Conservation (phyloP, 2,888 invertebrate species). For the Elmis aenea region DNA sequence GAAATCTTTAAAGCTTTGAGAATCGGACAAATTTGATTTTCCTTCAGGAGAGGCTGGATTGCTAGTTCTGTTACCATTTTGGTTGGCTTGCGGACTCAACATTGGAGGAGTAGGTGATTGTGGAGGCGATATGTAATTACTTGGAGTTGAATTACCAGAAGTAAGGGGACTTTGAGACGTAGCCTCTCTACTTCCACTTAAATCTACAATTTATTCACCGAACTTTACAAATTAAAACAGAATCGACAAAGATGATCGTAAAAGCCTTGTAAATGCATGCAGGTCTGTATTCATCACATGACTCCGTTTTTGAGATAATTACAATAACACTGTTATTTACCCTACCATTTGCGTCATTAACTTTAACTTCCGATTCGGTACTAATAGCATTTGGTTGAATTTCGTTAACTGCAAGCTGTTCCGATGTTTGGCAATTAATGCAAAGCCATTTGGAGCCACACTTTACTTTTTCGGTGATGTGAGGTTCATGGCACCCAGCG, state of each 20-base stretch:
- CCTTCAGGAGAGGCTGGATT: constrained; percentile 16
- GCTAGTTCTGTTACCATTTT: constrained; percentile 3
- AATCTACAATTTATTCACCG: background rate
- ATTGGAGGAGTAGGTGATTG: constrained; percentile 39
- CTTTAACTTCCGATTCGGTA: no score
- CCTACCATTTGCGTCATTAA: no score
- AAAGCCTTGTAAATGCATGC: no score
- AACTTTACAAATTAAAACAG: no score
- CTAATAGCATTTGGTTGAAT: constrained; percentile 44
- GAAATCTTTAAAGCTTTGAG: constrained; percentile 33
- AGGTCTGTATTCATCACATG: no score
- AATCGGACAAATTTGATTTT: constrained; percentile 28
- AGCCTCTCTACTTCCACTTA: background rate
- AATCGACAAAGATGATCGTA: no score
- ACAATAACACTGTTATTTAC: no score
- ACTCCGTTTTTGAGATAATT: no score
- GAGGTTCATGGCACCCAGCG: constrained; percentile 71
- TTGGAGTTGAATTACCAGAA: constrained; percentile 27
- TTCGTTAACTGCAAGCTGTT: constrained; percentile 41
- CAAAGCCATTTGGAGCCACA: constrained; percentile 68
- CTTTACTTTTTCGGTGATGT: constrained; percentile 54
- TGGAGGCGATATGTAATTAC: constrained; percentile 28
- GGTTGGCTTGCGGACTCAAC: constrained; percentile 39
- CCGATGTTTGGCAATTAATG: constrained; percentile 55
- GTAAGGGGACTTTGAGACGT: constrained; percentile 6